Base-by-base conservation (phyloP, 2,113 vertebrate species). In the Crotalus viridis region DNA sequence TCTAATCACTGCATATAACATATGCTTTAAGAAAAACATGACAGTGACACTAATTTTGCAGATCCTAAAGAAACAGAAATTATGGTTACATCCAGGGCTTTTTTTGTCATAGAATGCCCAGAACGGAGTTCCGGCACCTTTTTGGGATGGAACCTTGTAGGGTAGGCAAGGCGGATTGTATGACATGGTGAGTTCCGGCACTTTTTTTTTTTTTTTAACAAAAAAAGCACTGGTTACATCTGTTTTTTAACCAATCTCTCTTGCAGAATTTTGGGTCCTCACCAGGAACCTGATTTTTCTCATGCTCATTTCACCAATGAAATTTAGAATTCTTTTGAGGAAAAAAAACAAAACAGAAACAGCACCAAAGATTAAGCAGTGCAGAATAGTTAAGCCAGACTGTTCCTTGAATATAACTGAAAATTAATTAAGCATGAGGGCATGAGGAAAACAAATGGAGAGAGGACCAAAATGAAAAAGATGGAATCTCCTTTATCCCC, bases 371-470 rank as follows among this genome's bases (percentile, higher is more conserved):
- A 89, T 89, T 74, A 96, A 95, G 26, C 43, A 55, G 3, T 46
- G 1, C 57, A 2, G 88, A 93, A 87, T 61, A 87, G 94, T 93
- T 95, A 96, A 93, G 74, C 51, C 69, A 95, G 85, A 90, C 92
- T 81, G 93, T 28, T 94, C 91, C 93, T 92, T 89, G 96, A 93
- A 89, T 39, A 28, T 93, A 95, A 94, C 51, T 48, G 39, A 94
- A 94, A 48, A 94, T 92, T 95, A 94, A 93, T 90, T 94, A 96
- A 96, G 96, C 56, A 81, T 87, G 92, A 95, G 93, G 90, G 96
- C 56, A 81, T 87, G 92, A 95, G 93, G 90, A 95, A 95, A 93
- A 51, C 39, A 89, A 92, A 91, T 95, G 46, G 94, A 96, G 95
- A 94, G 89, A 81, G 93, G 95, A 94, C 94, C 93, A 43, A 85